Percentiles rank a stretch among this genome's conserved stretches.
phyloP scores from a whole-genome alignment of 2,888 invertebrate species.

The Masnerella sp. region DNA sequence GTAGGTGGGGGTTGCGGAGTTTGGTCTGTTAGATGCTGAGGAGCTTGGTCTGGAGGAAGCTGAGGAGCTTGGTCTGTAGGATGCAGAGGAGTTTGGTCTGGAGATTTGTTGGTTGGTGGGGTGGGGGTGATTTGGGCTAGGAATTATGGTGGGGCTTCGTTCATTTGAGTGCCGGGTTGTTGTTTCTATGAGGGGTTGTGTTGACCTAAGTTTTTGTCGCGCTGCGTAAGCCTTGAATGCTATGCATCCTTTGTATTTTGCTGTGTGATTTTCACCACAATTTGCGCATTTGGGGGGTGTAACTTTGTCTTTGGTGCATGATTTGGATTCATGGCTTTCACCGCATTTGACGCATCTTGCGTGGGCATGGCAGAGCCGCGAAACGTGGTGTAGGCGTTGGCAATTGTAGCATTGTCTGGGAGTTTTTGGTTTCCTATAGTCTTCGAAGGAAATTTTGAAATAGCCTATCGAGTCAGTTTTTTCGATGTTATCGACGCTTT shows the following conservation, averaged over 20 bases:
- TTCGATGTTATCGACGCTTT: not conserved
- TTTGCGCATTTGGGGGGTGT: not conserved
- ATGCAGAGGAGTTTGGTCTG: no score
- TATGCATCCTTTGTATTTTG: not conserved
- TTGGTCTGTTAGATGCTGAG: no score
- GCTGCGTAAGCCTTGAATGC: not conserved
- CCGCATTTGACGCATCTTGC: not conserved
- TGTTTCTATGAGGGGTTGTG: not conserved
- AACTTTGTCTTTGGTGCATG: not conserved
- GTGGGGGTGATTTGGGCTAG: not conserved
- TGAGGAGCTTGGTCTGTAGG: no score
- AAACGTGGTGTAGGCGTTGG: not conserved
- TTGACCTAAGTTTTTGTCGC: not conserved
- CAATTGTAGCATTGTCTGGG: not conserved
- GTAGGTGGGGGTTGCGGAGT: no score
- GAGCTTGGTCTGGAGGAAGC: no score
- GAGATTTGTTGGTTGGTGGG: no score
- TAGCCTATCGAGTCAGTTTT: not conserved
- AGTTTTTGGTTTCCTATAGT: not conserved
- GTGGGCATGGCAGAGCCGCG: not conserved
- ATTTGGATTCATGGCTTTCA: not conserved
- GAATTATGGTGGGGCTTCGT: no score
- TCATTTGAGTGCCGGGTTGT: not conserved
- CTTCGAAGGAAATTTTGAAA: not conserved
- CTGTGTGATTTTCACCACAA: constrained; percentile 1